Evolutionary conservation across 2,888 invertebrate species (phyloP), one percentile per base, ranked within the genome.

Genomic region (Julus scandinavius): DNA sequence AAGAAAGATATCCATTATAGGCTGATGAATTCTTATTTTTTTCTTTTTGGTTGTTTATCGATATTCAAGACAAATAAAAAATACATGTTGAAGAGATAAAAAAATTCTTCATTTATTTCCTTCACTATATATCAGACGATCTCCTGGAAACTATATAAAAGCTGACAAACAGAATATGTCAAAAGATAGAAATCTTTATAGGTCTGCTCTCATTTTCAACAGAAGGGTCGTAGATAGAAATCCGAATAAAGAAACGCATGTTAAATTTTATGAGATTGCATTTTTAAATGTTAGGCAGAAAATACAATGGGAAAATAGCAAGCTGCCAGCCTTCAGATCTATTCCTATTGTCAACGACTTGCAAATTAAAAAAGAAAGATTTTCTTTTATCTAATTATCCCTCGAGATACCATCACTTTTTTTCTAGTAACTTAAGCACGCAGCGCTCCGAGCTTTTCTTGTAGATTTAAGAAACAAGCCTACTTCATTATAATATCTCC

Each of bases 371-470:
- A 80, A 80, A 38, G 38, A 38, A 80, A 80, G 80, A 80, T 80
- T 80, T 72, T 80, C 80, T 80, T 29, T 80, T 80, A 80, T 80
- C 80, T 80, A 80, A 80, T 80, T 80, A 80, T 80, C 80, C 80
- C 38, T 7, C 13, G 80, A 80, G 80, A 80, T 38, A 29, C 80
- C 80, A 38, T 54, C 54, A 54, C 17, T 72, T 72, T 80, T 80
- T 80, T 80, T 38, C 38, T 2, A 11, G 80, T 29, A 80, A 80
- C 80, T 80, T 38, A 80, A 38, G 80, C 80, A 80, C 38, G 80
- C 80, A 80, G 4, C 80, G 80, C 80, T 80, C 38, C 13, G 38
- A 80, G 80, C 80, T 80, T 38, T 80, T 80, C 80, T 80, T 80
- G 80, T 38, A 80, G 80, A 38, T 80, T 80, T 80, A 80, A 80